Percentiles rank a stretch among this genome's conserved stretches.
Evolutionary conservation across 2,888 invertebrate species (phyloP).

Genomic region (Asteroscopus sphinx): DNA sequence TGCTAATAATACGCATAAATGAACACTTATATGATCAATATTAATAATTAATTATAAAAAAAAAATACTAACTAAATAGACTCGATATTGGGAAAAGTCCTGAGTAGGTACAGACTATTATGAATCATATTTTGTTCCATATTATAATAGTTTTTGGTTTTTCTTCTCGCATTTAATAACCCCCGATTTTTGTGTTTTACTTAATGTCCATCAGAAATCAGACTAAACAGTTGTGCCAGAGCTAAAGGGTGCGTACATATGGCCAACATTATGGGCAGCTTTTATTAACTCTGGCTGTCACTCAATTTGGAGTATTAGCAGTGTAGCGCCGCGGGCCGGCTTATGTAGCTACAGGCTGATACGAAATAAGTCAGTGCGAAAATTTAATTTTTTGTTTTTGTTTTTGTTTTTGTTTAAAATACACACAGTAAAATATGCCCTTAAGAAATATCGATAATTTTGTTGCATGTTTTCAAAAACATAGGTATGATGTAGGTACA

Average conservation of each 20-base stretch:
- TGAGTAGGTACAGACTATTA: too few relatives aligned
- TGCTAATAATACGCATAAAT: too few relatives aligned
- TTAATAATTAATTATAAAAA: too few relatives aligned
- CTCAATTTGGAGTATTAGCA: constrained; percentile 85
- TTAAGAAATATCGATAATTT: too few relatives aligned
- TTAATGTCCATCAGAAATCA: constrained; percentile 59
- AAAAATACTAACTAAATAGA: too few relatives aligned
- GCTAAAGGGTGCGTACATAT: constrained; percentile 82
- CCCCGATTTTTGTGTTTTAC: constrained; percentile 25
- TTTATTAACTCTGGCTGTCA: constrained; percentile 88
- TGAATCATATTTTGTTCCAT: too few relatives aligned
- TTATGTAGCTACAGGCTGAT: constrained; percentile 67
- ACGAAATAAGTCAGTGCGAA: background rate
- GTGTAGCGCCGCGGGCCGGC: constrained; percentile 69
- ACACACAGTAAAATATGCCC: too few relatives aligned
- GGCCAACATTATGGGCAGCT: constrained; percentile 78
- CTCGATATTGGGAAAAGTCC: too few relatives aligned
- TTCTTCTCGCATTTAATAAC: background rate
- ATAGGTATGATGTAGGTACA: too few relatives aligned
- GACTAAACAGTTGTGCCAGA: constrained; percentile 58
- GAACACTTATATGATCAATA: too few relatives aligned
- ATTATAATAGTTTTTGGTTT: too few relatives aligned
- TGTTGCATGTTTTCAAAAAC: too few relatives aligned
- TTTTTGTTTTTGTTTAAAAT: background rate
- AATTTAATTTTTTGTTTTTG: background rate